phyloP scores from a whole-genome alignment of 2,888 invertebrate species.

The Microplitis deprimator region DNA sequence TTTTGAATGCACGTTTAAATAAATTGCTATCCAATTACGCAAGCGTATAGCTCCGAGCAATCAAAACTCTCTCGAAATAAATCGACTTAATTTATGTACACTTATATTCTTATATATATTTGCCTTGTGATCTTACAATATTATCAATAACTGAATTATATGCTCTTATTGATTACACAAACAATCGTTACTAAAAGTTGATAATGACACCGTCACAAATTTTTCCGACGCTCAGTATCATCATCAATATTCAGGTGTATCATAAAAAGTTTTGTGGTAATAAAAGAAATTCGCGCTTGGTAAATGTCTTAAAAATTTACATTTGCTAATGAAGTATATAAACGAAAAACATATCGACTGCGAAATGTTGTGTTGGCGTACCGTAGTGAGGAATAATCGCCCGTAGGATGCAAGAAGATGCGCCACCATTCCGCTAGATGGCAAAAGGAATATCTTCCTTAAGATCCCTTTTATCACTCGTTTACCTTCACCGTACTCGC shows the following conservation, averaged over 20 bases:
- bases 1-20: constrained; percentile 60
- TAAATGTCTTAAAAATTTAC: constrained; percentile 26
- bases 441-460: constrained; percentile 65
- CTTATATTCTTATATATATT: neutral
- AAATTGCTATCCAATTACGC: constrained; percentile 61
- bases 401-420: constrained; percentile 60
- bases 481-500: constrained; percentile 42
- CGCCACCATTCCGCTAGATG: constrained; percentile 67
- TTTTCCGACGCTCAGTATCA: neutral
- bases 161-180: neutral
- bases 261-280: constrained; percentile 16
- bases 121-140: neutral
- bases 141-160: neutral
- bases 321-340: constrained; percentile 31
- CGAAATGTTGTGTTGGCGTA: constrained; percentile 58
- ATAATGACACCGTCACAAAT: neutral
- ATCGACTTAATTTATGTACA: constrained; percentile 20
- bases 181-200: neutral
- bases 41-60: constrained; percentile 38
- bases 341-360: constrained; percentile 65
- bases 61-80: neutral
- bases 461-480: constrained; percentile 38
- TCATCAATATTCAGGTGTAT: neutral
- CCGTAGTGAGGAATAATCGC: constrained; percentile 53
- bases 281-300: constrained; percentile 15